A percentile compares a stretch with the other conserved stretches of the same genome.
These are phyloP conservation scores for Nomada ferruginata DNA, from an alignment of 2,888 invertebrate species.

Conservation along the genomic window DNA sequence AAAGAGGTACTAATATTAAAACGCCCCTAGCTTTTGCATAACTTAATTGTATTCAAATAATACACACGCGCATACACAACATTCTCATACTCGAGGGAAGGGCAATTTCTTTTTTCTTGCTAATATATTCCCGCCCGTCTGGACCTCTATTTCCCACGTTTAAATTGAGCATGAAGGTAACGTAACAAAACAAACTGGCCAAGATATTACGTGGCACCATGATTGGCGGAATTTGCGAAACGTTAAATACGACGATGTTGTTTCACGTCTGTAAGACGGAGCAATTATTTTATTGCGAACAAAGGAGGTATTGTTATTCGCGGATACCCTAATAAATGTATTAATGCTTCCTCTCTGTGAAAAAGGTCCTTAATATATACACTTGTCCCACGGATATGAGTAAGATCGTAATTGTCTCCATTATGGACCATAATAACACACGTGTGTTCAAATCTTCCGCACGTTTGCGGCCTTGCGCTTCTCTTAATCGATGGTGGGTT, in stretches of 20 bases:
- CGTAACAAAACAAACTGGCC: constrained; percentile 35
- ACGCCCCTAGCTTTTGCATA: constrained; percentile 46
- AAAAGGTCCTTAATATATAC: constrained; percentile 95
- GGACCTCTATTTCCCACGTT: constrained; percentile 1
- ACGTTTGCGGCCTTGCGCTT: constrained; percentile 96
- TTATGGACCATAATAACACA: constrained; percentile 96
- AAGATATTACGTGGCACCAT: constrained; percentile 51
- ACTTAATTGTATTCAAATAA: constrained; percentile 60
- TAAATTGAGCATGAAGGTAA: not conserved
- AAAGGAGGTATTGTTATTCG: constrained; percentile 37
- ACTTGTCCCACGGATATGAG: constrained; percentile 96
- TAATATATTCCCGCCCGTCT: constrained; percentile 27
- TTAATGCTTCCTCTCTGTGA: constrained; percentile 85
- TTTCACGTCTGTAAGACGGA: constrained; percentile 34
- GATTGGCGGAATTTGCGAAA: constrained; percentile 30
- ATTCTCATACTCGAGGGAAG: constrained; percentile 32
- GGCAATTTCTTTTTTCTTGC: constrained; percentile 16
- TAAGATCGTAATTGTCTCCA: constrained; percentile 94
- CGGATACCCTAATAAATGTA: constrained; percentile 66
- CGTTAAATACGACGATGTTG: constrained; percentile 25
- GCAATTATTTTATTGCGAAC: constrained; percentile 41
- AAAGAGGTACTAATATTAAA: constrained; percentile 50
- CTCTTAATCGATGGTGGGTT: constrained; percentile 97
- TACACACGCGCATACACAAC: constrained; percentile 54
- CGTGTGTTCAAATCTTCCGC: constrained; percentile 98